Base-by-base conservation (phyloP, 2,797 vertebrate species). In the Coluber constrictor region DNA sequence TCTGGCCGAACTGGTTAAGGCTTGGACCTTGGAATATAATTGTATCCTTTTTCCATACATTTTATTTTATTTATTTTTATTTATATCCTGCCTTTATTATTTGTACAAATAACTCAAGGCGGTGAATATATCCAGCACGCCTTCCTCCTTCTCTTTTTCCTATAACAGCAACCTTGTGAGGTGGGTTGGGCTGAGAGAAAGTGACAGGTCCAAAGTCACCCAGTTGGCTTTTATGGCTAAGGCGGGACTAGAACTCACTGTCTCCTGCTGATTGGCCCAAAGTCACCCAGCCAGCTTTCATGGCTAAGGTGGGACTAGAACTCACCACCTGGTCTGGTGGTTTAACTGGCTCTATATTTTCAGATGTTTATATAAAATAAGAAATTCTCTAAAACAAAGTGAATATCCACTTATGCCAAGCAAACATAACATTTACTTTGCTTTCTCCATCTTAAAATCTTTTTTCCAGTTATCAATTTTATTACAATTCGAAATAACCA, bases 21-120 rank as follows among this genome's bases (percentile, higher is more conserved):
- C 97, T 98, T 87, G 97, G 98, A 95, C 98, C 98, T 94, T 98
- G 98, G 98, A 98, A 98, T 96, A 98, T 98, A 94, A 98, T 98
- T 89, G 98, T 98, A 98, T 98, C 98, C 98, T 98, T 97, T 92
- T 97, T 79, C 70, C 55, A 94, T 54, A 1, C 15, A 8, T 32
- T 70, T 70, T 18, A 32, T 32, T 70, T 66, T 2, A 66, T 66
- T n/a, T 32, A 8, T 70, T 70, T 70, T 15, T 32, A 32, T 70
- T 70, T 32, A 32, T 15, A 32, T 32, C n/a, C 66, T 0, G 5
- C 66, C 27, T 32, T 70, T 32, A 32, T 18, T 70, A 2, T 18
- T 70, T 16, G 16, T 70, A 3, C 66, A 70, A 32, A 18, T 70
- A 18, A n/a, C 4, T 66, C 29, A 66, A 32, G n/a, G 13, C 66